A percentile compares a stretch with the other conserved stretches of the same genome.
Conservation (phyloP, 2,888 invertebrate genomes). For the Agonopterix arenella region DNA sequence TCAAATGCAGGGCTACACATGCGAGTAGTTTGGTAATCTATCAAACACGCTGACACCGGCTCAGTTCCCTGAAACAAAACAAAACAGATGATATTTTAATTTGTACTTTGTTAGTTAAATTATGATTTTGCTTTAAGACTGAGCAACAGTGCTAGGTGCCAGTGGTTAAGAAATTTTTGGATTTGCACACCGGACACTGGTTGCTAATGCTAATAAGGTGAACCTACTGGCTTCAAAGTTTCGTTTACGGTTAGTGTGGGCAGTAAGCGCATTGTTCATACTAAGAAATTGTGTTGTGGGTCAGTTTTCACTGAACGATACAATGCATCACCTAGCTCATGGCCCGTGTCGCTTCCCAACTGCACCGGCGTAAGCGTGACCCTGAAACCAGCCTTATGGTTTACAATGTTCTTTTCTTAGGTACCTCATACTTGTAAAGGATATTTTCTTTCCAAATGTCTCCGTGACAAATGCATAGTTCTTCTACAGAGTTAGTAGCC, state of each 20-base stretch:
- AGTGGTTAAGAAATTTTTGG: no score
- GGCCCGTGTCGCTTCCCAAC: no score
- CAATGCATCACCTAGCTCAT: no score
- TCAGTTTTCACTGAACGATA: no score
- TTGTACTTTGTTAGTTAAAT: neutral
- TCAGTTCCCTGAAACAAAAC: constrained; percentile 33
- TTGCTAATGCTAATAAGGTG: no score
- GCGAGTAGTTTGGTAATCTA: constrained; percentile 60
- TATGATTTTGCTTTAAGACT: neutral
- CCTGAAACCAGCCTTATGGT: no score
- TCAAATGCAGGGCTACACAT: constrained; percentile 56
- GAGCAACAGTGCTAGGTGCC: neutral
- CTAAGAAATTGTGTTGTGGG: no score
- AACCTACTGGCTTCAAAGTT: no score
- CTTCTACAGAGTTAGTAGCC: constrained; percentile 24
- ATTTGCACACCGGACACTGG: no score
- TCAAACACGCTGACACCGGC: constrained; percentile 49
- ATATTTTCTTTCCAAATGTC: constrained; percentile 71
- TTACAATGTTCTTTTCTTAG: neutral
- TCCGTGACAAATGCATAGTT: constrained; percentile 56
- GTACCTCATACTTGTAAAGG: constrained; percentile 60
- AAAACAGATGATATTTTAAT: neutral
- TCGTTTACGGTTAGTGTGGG: no score
- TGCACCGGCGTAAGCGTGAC: no score
- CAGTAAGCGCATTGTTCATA: no score